A percentile compares a stretch with the other conserved stretches of the same genome.
phyloP scores from a whole-genome alignment of 2,113 vertebrate genomes.

The Isichthys henryi region DNA sequence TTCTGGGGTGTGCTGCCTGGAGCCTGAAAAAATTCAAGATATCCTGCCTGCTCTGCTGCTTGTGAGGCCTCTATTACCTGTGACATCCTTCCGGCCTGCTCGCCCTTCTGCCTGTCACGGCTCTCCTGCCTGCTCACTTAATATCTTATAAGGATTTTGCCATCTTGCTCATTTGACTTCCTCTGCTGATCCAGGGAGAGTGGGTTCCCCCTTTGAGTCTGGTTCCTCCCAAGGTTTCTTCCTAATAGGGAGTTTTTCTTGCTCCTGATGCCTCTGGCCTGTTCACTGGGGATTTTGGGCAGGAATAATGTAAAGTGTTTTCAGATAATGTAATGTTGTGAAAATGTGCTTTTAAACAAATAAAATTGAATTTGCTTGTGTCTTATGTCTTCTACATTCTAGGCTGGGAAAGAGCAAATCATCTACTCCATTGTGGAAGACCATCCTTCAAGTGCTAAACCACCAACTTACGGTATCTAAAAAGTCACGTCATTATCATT shows the following conservation, averaged over 20 bases:
- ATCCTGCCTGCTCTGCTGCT: no score
- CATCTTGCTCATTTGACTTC: not conserved
- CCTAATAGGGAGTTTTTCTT: not conserved
- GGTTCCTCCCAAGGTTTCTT: not conserved
- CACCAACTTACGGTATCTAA: not conserved
- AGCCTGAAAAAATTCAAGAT: no score
- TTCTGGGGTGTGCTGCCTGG: no score
- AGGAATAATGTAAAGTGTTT: not conserved
- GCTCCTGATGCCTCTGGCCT: not conserved
- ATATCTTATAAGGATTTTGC: not conserved
- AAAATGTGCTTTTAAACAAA: not conserved
- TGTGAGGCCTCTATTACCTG: no score
- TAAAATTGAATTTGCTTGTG: not conserved
- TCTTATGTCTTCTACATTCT: not conserved
- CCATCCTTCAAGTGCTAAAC: not conserved
- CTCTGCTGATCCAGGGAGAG: not conserved
- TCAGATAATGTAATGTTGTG: not conserved
- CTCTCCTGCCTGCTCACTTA: not conserved
- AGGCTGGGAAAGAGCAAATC: not conserved
- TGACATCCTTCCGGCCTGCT: not conserved
- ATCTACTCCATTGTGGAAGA: not conserved
- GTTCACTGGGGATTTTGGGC: not conserved
- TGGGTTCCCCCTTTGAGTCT: not conserved
- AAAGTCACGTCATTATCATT: not conserved
- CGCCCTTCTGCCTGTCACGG: not conserved